Evolutionary conservation across 2,113 vertebrate species (phyloP).

Genomic region (Falco punctatus): DNA sequence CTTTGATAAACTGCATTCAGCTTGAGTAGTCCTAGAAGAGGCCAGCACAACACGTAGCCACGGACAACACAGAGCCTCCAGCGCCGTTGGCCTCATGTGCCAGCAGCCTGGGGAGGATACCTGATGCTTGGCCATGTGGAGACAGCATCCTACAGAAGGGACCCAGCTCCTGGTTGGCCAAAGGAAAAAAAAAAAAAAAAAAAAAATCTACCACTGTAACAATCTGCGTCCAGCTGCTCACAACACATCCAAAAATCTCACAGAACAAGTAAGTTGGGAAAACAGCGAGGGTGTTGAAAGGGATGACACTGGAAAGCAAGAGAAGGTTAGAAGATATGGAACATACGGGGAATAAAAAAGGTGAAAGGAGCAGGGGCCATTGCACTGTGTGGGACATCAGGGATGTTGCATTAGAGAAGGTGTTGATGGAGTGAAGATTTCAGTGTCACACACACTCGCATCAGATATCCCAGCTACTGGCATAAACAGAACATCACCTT

Average conservation of each 20-base stretch:
- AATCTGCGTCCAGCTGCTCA: not conserved
- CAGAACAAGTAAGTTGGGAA: not conserved
- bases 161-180: not conserved
- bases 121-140: not conserved
- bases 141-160: not conserved
- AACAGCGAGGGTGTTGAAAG: not conserved
- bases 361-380: not conserved
- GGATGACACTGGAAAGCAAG: not conserved
- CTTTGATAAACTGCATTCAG: not conserved
- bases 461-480: constrained; percentile 6
- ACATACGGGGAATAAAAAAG: not conserved
- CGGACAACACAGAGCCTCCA: not conserved
- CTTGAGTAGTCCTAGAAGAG: not conserved
- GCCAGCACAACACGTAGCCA: fast-evolving
- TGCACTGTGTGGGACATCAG: not conserved
- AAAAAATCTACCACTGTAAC: not conserved
- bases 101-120: not conserved
- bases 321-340: not conserved
- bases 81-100: not conserved
- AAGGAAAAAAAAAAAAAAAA: not conserved
- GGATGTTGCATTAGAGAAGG: not conserved
- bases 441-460: not conserved
- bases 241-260: not conserved
- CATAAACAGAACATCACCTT: constrained; percentile 8
- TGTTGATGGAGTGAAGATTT: constrained; percentile 35